A percentile compares a stretch with the other conserved stretches of the same genome.
Conservation (phyloP, 2,113 vertebrate genomes). For the Talpa occidentalis region DNA sequence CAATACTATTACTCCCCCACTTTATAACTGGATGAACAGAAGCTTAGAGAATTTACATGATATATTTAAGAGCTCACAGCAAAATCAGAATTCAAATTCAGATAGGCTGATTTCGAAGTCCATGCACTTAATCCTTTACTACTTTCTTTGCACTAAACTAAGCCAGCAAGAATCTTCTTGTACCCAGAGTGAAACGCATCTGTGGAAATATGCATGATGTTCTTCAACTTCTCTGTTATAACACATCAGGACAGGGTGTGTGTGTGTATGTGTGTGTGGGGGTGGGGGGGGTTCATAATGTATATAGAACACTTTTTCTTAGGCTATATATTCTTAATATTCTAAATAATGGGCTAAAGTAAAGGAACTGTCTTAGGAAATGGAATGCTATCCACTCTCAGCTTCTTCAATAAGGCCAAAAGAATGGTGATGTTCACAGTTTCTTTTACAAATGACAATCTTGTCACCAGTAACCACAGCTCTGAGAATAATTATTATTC, state of each 20-base stretch:
- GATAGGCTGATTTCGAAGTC: background rate
- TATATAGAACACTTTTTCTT: background rate
- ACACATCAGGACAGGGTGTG: background rate
- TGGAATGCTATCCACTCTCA: background rate
- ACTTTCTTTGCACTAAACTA: background rate
- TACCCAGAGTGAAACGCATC: background rate
- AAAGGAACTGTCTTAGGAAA: background rate
- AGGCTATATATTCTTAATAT: background rate
- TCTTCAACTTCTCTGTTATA: background rate
- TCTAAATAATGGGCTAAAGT: background rate
- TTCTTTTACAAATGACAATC: background rate
- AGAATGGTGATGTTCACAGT: background rate
- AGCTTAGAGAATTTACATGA: background rate
- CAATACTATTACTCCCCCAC: background rate
- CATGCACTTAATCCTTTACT: background rate
- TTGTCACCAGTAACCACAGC: background rate
- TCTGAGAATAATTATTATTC: background rate
- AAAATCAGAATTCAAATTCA: background rate
- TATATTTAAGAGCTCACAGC: background rate
- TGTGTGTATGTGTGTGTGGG: no score
- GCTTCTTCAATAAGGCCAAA: background rate
- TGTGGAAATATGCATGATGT: background rate
- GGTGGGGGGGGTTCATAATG: background rate
- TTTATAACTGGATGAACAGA: constrained; percentile 8
- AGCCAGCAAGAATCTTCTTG: background rate